Conservation (phyloP, 2,888 invertebrate species). For the Bruchidius siliquastri region DNA sequence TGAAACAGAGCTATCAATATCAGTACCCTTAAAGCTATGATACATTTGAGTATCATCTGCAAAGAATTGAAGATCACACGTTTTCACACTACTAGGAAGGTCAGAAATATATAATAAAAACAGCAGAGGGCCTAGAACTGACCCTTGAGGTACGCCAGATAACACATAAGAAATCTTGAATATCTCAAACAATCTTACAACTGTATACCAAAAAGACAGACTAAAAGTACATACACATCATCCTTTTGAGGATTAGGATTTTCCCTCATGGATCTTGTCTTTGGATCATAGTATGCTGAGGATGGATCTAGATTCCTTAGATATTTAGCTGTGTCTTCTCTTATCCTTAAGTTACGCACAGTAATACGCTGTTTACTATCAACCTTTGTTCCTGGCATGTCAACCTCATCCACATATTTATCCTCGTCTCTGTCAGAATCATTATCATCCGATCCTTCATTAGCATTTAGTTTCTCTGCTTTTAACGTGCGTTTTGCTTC, state of each 20-base stretch:
- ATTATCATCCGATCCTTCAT: slow-evolving; percentile 58
- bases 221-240: slow-evolving; percentile 34
- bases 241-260: slow-evolving; percentile 43
- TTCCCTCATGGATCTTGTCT: slow-evolving; percentile 97
- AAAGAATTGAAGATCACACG: too few species aligned
- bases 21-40: too few species aligned
- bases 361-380: slow-evolving; percentile 99
- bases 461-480: slow-evolving; percentile 77
- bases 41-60: too few species aligned
- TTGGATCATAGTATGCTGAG: slow-evolving; percentile 98
- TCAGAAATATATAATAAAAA: too few species aligned
- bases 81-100: too few species aligned
- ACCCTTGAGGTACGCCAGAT: too few species aligned
- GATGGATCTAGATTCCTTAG: slow-evolving; percentile 92
- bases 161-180: too few species aligned
- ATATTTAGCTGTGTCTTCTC: slow-evolving; percentile 99
- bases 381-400: slow-evolving; percentile 99
- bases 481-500: slow-evolving; percentile 87
- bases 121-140: too few species aligned
- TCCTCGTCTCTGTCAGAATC: slow-evolving; percentile 85
- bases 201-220: too few species aligned
- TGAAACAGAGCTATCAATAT: too few species aligned
- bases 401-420: slow-evolving; percentile 88
- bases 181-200: too few species aligned
- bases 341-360: slow-evolving; percentile 93